Evolutionary conservation across 2,888 invertebrate genomes (phyloP).

Genomic region (Rhorus exstirpatorius): DNA sequence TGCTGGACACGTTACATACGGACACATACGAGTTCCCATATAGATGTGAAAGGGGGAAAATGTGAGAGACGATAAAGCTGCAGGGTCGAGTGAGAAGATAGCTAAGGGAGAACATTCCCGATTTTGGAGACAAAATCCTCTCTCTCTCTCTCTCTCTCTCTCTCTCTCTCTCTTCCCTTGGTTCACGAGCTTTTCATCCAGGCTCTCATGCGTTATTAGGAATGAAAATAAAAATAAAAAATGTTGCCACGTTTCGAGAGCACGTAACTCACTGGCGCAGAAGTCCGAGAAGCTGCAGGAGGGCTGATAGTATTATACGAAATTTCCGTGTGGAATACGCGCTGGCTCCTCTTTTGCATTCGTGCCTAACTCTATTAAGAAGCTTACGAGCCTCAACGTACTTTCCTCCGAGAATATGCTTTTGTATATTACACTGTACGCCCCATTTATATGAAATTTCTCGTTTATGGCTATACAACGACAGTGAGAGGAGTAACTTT

Average conservation of each 20-base stretch:
- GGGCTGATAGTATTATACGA: neutral
- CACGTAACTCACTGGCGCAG: neutral
- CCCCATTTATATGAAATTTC: too few relatives aligned
- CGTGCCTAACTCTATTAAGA: constrained; percentile 23
- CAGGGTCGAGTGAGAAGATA: neutral
- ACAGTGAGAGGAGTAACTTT: too few relatives aligned
- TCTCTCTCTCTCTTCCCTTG: neutral
- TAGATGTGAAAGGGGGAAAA: neutral
- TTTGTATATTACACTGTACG: neutral
- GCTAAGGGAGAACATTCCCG: neutral
- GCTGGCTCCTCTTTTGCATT: constrained; percentile 19
- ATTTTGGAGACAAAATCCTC: neutral
- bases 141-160: neutral
- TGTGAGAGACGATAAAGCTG: neutral
- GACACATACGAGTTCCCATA: neutral
- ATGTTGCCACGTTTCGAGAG: constrained; percentile 2
- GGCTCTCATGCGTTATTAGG: neutral
- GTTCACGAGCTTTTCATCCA: neutral
- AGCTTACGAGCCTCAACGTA: constrained; percentile 13
- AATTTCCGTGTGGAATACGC: constrained; percentile 18
- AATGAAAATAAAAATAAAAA: neutral
- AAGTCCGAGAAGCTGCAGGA: neutral
- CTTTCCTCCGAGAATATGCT: constrained; percentile 1
- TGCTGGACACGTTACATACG: neutral
- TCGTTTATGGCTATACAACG: too few relatives aligned